Conservation (phyloP, 2,888 invertebrate species). For the Coleophora flavipennella region DNA sequence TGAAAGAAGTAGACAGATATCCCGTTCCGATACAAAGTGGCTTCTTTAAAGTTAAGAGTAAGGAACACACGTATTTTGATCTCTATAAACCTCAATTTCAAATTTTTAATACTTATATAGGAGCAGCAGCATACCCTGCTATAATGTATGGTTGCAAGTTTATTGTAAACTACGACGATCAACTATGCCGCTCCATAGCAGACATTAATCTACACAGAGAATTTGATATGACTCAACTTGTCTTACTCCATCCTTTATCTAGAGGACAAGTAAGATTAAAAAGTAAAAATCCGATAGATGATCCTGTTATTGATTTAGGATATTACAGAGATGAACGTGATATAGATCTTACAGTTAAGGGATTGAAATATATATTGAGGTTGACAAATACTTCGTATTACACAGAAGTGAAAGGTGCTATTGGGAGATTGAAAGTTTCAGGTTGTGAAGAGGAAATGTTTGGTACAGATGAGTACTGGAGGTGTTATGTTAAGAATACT, state of each 20-base stretch:
- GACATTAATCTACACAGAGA: slow-evolving; percentile 10
- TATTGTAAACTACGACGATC: slow-evolving; percentile 6
- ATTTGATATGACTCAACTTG: slow-evolving; percentile 7
- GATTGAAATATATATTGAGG: slow-evolving; percentile 10
- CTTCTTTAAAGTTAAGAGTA: slow-evolving; percentile 13
- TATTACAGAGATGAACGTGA: no score
- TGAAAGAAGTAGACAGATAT: slow-evolving; percentile 22
- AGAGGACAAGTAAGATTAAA: slow-evolving; percentile 14
- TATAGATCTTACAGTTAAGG: slow-evolving; percentile 8
- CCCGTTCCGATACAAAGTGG: slow-evolving; percentile 10
- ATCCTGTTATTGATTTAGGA: slow-evolving; percentile 14
- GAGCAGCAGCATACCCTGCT: slow-evolving; percentile 4
- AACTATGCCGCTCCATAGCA: slow-evolving; percentile 11
- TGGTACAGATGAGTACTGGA: slow-evolving; percentile 75
- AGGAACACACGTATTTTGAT: slow-evolving; percentile 3
- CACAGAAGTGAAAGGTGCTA: slow-evolving; percentile 11
- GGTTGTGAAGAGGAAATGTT: slow-evolving; percentile 52
- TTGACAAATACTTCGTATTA: slow-evolving; percentile 14
- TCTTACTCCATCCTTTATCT: slow-evolving; percentile 14
- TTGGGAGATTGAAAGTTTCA: slow-evolving; percentile 28
- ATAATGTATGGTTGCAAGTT: slow-evolving; percentile 6
- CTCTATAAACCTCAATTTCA: slow-evolving; percentile 10
- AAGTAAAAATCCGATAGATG: slow-evolving; percentile 12
- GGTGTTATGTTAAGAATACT: slow-evolving; percentile 71
- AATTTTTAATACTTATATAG: slow-evolving; percentile 11